Base-by-base conservation (phyloP, 2,113 vertebrate species). In the Camarhynchus parvulus region DNA sequence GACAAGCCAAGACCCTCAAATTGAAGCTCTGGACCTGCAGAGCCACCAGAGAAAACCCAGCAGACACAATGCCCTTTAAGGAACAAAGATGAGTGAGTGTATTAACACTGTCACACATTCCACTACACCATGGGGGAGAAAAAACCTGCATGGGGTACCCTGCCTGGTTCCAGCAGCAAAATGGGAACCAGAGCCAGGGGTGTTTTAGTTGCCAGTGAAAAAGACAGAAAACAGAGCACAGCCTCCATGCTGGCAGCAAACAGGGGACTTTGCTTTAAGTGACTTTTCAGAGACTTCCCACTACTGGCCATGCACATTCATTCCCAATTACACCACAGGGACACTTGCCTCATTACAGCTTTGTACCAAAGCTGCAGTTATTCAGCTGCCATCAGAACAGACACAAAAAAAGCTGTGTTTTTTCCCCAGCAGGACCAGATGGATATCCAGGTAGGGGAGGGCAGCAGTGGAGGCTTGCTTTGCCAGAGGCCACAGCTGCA, bases 351-450 rank as follows among this genome's bases (percentile, higher is more conserved):
- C 91, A 81, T 92, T 95, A 82, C 80, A 93, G 91, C 66, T 92
- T 87, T 63, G 61, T 76, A 88, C 49, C 91, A 87, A 96, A 92
- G 88, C 92, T 61, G 75, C 76, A 92, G 84, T 95, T 96, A 91
- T 67, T 94, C 92, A 95, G 79, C 82, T 89, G 85, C 94, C 77
- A 78, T 91, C 93, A 86, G 75, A 94, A 85, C 0, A 0, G 93
- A 62, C 80, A 61, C 53, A 72, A 52, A 85, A 72, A 75, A 86
- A 58, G 33, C 72, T 70, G 46, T 78, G 68, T 67, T 63, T 96
- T 91, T 83, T n/a, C 70, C 83, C 76, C 79, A 89, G 90, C 90
- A 93, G 93, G 89, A 93, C 87, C 94, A 96, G 95, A 96, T 92
- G 85, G 86, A 76, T 94, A 90, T 83, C 61, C 92, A 91, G 89